Percentiles rank a stretch among this genome's conserved stretches.
Evolutionary conservation across 2,888 invertebrate genomes (phyloP).

Genomic region (Latrodectus elegans): DNA sequence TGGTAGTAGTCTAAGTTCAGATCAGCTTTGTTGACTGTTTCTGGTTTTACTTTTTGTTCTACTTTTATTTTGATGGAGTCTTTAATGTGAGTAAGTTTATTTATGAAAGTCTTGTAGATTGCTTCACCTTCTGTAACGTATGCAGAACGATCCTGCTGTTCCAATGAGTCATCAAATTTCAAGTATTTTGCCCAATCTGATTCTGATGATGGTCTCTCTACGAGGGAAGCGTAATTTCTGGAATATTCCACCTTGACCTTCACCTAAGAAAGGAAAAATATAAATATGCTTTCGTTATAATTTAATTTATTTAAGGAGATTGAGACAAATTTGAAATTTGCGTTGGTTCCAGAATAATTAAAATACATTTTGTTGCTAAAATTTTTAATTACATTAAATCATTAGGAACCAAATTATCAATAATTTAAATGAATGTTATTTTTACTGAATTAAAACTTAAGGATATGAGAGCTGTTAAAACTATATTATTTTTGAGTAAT

Average conservation of each 20-base stretch:
- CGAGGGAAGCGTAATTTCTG: neutral
- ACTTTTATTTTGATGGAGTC: neutral
- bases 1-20: constrained; percentile 5
- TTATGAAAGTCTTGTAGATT: neutral
- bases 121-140: neutral
- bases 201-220: neutral
- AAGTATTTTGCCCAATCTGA: neutral
- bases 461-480: no score
- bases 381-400: no score
- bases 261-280: neutral
- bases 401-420: no score
- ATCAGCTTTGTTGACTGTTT: neutral
- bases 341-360: no score
- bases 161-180: neutral
- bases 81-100: neutral
- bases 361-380: no score
- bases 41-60: neutral
- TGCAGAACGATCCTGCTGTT: neutral
- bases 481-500: no score
- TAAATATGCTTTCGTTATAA: neutral
- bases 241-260: neutral
- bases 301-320: neutral
- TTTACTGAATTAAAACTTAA: no score
- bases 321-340: no score
- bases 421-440: no score